These are phyloP conservation scores for Cyprinella venusta DNA, from an alignment of 2,797 vertebrate genomes.

Conservation along the genomic window DNA sequence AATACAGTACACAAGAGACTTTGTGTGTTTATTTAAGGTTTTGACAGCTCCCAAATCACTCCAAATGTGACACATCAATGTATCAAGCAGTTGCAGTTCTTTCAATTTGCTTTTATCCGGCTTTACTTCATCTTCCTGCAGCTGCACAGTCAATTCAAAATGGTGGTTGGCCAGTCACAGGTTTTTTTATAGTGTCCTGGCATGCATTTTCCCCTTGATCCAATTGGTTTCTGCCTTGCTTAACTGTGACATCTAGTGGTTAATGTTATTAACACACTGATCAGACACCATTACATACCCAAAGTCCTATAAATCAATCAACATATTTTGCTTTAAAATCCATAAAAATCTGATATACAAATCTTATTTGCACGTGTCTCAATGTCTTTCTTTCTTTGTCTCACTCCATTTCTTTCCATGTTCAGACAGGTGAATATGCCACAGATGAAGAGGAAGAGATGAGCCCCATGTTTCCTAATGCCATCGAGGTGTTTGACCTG, in stretches of 20 bases:
- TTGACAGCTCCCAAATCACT: neutral
- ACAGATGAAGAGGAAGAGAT: constrained; percentile 90
- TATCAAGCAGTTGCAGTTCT: neutral
- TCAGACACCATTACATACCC: neutral
- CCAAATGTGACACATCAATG: neutral
- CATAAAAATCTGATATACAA: neutral
- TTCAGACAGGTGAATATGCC: constrained; percentile 92
- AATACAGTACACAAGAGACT: constrained; percentile 11
- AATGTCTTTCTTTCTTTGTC: neutral
- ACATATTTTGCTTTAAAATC: neutral
- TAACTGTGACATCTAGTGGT: constrained; percentile 59
- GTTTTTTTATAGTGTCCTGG: constrained; percentile 7
- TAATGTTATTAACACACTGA: constrained; percentile 5
- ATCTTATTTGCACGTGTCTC: neutral
- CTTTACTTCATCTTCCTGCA: constrained; percentile 17
- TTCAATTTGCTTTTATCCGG: neutral
- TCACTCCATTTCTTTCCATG: constrained; percentile 3
- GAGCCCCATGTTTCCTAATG: constrained; percentile 93
- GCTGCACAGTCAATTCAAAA: constrained; percentile 52
- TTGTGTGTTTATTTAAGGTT: neutral
- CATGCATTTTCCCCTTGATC: neutral
- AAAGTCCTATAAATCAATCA: neutral
- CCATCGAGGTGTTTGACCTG: constrained; percentile 95
- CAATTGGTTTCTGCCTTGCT: constrained; percentile 16
- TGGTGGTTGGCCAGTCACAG: constrained; percentile 58